Base-by-base conservation (phyloP, 1,140 invertebrate genomes). In the Aculops lycopersici region DNA sequence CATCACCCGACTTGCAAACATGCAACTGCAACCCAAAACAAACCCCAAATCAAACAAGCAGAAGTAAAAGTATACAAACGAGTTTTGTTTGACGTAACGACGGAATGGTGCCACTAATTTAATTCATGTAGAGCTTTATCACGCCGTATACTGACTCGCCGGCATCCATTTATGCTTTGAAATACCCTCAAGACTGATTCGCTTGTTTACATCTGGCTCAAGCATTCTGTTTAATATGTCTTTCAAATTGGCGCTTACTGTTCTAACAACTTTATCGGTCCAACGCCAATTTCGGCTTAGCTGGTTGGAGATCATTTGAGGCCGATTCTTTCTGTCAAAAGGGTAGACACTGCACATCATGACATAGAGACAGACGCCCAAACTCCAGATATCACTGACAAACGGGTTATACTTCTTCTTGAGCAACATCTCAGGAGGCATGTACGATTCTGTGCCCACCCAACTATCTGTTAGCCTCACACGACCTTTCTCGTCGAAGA, bases 121-220 rank as follows among this genome's bases (percentile, higher is more conserved):
- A n/a, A n/a, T n/a, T n/a, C n/a, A n/a, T n/a, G n/a, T n/a, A n/a
- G n/a, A n/a, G n/a, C n/a, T n/a, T n/a, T n/a, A n/a, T n/a, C n/a
- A n/a, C n/a, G n/a, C n/a, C n/a, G 24, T 31, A n/a, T 8, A 31
- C 24, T 31, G 24, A 31, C 8, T 38, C 37, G 16, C 8, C 12
- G 37, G 16, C 16, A 40, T n/a, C 47, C 47, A 48, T 8, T 39
- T 18, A 19, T 45, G 39, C 4, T 40, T 40, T 0, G 43, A 21
- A 3, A 48, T 40, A 21, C 42, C 24, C 4, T 74, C 70, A 40
- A 80, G 55, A 3, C 69, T 73, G 31, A 71, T 56, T 36, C 76
- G 64, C 17, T 69, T 54, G 4, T 66, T 70, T 20, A 76, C 64
- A 47, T 78, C 71, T 1, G 75, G 75, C 52, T 80, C 74, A 5